Evolutionary conservation across 2,888 invertebrate species (phyloP).

Genomic region (Diarsia rubi): DNA sequence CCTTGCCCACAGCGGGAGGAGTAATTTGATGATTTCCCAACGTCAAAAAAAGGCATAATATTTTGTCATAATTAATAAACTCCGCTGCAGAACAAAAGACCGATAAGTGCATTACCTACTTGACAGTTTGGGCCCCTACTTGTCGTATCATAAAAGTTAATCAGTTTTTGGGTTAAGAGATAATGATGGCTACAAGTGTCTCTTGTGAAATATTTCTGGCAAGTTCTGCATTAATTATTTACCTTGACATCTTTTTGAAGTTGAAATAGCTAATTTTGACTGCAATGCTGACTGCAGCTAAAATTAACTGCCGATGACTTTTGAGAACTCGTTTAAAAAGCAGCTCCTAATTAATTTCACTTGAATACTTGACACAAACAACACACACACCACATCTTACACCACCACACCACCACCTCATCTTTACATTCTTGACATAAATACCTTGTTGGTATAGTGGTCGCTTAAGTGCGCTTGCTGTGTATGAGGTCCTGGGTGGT

Average conservation of each 20-base stretch:
- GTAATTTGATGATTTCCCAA: too few species aligned
- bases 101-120: conserved; percentile 28
- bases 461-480: too few species aligned
- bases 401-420: too few species aligned
- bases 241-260: conserved; percentile 7
- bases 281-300: background rate
- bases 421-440: background rate
- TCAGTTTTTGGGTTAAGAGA: conserved; percentile 29
- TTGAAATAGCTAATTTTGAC: background rate
- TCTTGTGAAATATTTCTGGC: conserved; percentile 20
- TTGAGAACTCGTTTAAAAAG: background rate
- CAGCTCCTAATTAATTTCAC: background rate
- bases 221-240: conserved; percentile 7
- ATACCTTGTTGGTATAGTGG: too few species aligned
- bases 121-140: conserved; percentile 18
- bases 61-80: conserved; percentile 13
- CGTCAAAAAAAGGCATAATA: too few species aligned
- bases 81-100: conserved; percentile 16
- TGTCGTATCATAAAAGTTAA: conserved; percentile 41
- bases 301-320: background rate
- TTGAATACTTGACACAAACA: too few species aligned
- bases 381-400: too few species aligned
- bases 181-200: conserved; percentile 14
- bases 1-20: too few species aligned
- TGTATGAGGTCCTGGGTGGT: too few species aligned